Conservation (phyloP, 2,797 vertebrate species). For the Urosaurus nigricauda region DNA sequence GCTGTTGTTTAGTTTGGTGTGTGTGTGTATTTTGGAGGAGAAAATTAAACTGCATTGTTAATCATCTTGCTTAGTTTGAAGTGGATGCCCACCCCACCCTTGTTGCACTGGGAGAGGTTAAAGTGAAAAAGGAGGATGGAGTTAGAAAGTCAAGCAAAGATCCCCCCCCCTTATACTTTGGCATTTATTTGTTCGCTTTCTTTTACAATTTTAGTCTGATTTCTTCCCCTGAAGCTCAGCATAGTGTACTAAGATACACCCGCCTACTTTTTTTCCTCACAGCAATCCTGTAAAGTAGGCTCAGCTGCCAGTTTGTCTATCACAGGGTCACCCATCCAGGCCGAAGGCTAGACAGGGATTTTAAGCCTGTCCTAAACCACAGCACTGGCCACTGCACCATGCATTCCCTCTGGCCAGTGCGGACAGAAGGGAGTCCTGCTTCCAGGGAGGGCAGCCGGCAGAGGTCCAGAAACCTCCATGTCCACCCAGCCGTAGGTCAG, state of each 20-base stretch:
- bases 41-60: background rate
- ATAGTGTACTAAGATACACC: background rate
- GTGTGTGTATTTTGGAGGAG: background rate
- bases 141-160: background rate
- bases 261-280: background rate
- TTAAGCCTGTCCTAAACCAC: background rate
- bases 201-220: background rate
- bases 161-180: background rate
- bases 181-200: background rate
- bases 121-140: background rate
- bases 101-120: no score
- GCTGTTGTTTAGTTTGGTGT: background rate
- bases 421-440: background rate
- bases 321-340: no score
- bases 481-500: background rate
- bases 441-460: background rate
- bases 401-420: background rate
- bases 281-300: no score
- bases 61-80: background rate
- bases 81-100: no score
- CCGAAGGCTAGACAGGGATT: no score
- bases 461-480: no score
- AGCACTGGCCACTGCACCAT: background rate
- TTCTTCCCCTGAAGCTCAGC: background rate
- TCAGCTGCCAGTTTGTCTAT: no score